Conservation (phyloP, 2,113 vertebrate genomes). For the Lophius piscatorius region DNA sequence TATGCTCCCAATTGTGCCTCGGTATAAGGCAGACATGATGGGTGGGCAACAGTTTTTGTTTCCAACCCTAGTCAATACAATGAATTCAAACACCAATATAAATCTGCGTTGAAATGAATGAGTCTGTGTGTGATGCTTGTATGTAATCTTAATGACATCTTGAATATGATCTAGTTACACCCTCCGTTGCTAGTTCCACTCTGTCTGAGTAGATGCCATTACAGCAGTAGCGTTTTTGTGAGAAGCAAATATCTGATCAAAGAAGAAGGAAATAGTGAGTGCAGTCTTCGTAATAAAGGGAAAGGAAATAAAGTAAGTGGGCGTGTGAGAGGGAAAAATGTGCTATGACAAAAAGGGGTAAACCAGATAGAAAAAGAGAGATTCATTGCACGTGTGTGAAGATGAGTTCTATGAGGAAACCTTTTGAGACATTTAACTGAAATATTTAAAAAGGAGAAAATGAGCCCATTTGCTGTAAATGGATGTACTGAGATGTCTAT, state of each 20-base stretch:
- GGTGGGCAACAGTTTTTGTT: too few relatives aligned
- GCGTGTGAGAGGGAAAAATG: neutral
- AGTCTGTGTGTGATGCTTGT: neutral
- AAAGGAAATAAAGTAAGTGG: too few relatives aligned
- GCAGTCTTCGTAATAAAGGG: neutral
- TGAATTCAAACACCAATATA: constrained; percentile 3
- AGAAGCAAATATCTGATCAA: neutral
- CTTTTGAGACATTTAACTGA: constrained; percentile 60
- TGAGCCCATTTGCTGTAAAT: constrained; percentile 66
- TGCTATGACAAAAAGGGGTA: constrained; percentile 6
- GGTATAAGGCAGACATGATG: too few relatives aligned
- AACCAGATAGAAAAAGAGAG: constrained; percentile 4
- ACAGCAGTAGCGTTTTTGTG: neutral
- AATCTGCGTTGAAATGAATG: constrained; percentile 1
- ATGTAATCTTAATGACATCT: neutral
- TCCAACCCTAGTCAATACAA: too few relatives aligned
- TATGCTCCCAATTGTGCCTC: too few relatives aligned
- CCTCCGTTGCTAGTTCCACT: neutral
- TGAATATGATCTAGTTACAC: neutral
- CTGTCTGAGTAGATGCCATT: neutral
- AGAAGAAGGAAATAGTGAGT: neutral
- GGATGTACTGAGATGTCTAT: constrained; percentile 37
- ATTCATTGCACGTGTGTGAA: constrained; percentile 57
- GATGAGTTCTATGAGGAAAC: constrained; percentile 54
- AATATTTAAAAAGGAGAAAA: constrained; percentile 70